These are phyloP conservation scores for Cephus nigrinus DNA, from an alignment of 2,888 invertebrate genomes.

Conservation along the genomic window DNA sequence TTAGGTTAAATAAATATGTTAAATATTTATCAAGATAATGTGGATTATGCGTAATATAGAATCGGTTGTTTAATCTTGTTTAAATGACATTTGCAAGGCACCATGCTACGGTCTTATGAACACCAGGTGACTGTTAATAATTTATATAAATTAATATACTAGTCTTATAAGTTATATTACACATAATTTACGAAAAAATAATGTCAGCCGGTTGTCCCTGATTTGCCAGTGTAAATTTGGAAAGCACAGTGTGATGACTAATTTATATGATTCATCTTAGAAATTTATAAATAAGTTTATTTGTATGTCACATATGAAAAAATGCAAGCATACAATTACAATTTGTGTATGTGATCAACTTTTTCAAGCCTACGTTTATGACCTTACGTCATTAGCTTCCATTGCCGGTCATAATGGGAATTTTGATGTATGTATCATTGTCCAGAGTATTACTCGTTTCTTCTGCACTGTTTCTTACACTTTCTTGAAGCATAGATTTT, in stretches of 20 bases:
- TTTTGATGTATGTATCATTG: background rate
- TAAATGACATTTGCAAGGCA: background rate
- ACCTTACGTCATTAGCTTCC: background rate
- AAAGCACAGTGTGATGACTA: background rate
- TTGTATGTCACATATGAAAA: background rate
- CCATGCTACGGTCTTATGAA: background rate
- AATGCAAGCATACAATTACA: background rate
- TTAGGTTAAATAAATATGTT: background rate
- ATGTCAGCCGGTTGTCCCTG: too few species aligned
- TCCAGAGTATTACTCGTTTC: background rate
- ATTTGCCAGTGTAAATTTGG: background rate
- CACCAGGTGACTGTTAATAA: background rate
- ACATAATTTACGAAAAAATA: too few species aligned
- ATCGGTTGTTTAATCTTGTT: background rate
- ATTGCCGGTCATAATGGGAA: background rate
- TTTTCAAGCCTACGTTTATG: background rate
- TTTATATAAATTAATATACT: background rate
- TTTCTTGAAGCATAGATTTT: slow-evolving; percentile 29
- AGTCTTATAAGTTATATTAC: background rate
- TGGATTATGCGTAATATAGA: background rate
- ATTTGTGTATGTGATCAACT: background rate
- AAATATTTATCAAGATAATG: background rate
- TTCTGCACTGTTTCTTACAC: background rate
- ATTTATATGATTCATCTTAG: background rate
- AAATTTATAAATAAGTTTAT: background rate